These are phyloP conservation scores for Leptopilina boulardi DNA, from an alignment of 1,140 invertebrate genomes.

Conservation along the genomic window DNA sequence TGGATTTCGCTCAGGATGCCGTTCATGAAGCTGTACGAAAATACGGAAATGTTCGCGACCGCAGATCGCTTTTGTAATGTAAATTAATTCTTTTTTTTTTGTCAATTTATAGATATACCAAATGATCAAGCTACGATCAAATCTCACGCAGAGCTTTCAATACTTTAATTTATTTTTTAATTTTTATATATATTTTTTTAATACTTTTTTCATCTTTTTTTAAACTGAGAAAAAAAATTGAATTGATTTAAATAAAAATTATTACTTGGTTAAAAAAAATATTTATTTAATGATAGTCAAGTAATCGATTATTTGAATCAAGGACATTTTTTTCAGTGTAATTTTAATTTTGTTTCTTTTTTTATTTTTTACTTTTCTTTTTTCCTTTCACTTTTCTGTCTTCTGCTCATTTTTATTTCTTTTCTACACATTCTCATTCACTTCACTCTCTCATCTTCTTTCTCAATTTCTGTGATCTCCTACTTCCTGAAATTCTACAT, in stretches of 20 bases:
- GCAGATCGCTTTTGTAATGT: constrained; percentile 58
- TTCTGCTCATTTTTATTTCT: constrained; percentile 39
- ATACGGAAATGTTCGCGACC: constrained; percentile 71
- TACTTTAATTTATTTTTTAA: constrained; percentile 23
- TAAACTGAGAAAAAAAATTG: no score
- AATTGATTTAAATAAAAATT: no score
- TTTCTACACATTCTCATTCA: constrained; percentile 40
- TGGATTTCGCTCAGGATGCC: constrained; percentile 66
- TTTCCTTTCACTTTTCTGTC: constrained; percentile 24
- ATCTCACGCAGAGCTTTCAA: constrained; percentile 28
- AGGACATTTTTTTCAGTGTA: constrained; percentile 33
- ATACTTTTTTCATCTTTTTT: constrained; percentile 44
- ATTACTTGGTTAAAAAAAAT: no score
- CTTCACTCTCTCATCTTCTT: constrained; percentile 32
- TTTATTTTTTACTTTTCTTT: constrained; percentile 30
- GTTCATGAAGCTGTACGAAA: constrained; percentile 69
- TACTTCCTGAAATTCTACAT: background rate
- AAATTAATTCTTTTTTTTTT: background rate
- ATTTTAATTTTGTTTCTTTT: constrained; percentile 30
- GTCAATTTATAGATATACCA: constrained; percentile 4
- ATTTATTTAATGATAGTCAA: no score
- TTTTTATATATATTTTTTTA: constrained; percentile 32
- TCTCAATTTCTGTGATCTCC: constrained; percentile 28
- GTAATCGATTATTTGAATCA: no score
- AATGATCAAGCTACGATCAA: background rate